A percentile compares a stretch with the other conserved stretches of the same genome.
These are phyloP conservation scores for Alviniconcha strummeri DNA, from an alignment of 2,888 invertebrate genomes.

Conservation along the genomic window DNA sequence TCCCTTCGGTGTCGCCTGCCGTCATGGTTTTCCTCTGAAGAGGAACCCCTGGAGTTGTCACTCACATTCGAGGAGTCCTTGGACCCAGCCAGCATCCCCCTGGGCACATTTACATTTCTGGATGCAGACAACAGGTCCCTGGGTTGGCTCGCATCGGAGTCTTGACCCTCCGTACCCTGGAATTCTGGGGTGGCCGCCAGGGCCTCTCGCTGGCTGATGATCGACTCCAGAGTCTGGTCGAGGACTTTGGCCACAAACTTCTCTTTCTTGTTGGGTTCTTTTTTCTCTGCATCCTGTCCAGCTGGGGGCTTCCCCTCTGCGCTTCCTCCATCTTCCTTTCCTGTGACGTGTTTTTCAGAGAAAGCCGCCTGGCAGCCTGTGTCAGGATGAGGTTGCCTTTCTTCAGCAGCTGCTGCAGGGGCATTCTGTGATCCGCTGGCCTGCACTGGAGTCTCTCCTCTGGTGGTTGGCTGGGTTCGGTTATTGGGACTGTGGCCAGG, in stretches of 20 bases:
- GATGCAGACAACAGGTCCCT: too few species aligned
- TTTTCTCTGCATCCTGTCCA: not conserved
- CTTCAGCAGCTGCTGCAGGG: not conserved
- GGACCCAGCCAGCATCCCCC: too few species aligned
- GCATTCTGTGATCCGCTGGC: not conserved
- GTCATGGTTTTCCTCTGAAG: too few species aligned
- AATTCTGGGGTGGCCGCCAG: not conserved
- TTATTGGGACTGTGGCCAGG: too few species aligned
- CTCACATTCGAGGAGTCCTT: too few species aligned
- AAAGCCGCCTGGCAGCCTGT: not conserved
- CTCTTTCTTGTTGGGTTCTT: not conserved
- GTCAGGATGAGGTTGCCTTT: not conserved
- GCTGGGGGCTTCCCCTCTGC: not conserved
- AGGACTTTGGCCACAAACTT: slow-evolving; percentile 10
- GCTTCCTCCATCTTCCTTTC: not conserved
- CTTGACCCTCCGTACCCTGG: too few species aligned
- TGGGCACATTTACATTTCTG: too few species aligned
- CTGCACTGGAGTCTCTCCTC: not conserved
- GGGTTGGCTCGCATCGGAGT: too few species aligned
- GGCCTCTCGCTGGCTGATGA: slow-evolving; percentile 12
- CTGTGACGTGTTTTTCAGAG: too few species aligned
- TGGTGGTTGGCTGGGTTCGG: not conserved
- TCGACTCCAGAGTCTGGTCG: slow-evolving; percentile 19
- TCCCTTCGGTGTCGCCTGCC: too few species aligned
- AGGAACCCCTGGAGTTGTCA: too few species aligned